Conservation (phyloP, 2,888 invertebrate species). For the Dendrolimus houi region DNA sequence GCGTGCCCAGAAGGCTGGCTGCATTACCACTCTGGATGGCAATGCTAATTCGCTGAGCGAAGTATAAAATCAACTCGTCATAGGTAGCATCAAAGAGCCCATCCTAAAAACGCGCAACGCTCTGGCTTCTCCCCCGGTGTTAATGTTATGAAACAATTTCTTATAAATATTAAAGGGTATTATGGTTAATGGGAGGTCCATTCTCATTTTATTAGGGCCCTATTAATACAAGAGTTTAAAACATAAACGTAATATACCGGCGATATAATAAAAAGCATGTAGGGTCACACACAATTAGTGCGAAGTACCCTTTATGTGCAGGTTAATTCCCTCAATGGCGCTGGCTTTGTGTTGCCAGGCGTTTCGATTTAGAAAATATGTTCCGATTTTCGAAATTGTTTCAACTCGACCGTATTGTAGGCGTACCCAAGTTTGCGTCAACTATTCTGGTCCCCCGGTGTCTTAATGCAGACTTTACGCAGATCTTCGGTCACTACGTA, state of each 20-base stretch:
- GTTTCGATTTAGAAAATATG: background rate
- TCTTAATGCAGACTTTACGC: no score
- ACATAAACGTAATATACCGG: background rate
- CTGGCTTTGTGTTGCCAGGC: background rate
- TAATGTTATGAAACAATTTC: no score
- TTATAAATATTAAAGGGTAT: background rate
- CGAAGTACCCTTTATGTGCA: constrained; percentile 44
- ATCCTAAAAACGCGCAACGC: no score
- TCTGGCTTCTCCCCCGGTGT: no score
- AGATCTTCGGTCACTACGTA: no score
- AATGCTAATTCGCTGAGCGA: no score
- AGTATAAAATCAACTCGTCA: no score
- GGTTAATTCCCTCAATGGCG: constrained; percentile 35
- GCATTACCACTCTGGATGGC: no score
- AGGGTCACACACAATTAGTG: constrained; percentile 60
- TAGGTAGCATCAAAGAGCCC: no score
- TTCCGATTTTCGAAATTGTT: background rate
- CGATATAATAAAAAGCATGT: background rate
- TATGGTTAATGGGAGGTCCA: background rate
- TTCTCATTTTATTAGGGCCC: constrained; percentile 4
- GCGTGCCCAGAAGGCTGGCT: no score
- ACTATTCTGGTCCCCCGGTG: no score
- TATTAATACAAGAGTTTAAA: background rate
- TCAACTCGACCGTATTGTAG: background rate
- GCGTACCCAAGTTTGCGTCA: no score